phyloP scores from a whole-genome alignment of 2,113 vertebrate species.

The Epinephelus cyanopodus region DNA sequence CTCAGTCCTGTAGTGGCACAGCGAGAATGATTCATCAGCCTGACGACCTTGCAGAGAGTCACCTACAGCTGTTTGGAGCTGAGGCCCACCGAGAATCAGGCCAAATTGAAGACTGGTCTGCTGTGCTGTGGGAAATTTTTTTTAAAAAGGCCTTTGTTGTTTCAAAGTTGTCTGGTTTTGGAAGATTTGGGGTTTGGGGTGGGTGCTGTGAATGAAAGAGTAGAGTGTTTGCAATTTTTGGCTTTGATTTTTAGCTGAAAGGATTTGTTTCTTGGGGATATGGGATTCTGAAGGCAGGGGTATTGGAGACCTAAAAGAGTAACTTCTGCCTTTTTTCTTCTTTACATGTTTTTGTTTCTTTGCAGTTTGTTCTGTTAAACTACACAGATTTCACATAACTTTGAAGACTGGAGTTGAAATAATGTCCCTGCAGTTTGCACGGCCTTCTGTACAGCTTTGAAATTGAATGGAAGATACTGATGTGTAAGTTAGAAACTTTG shows the following conservation, averaged over 20 bases:
- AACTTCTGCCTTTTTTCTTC: background rate
- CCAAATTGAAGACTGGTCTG: slow-evolving; percentile 21
- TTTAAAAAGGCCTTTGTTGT: slow-evolving; percentile 11
- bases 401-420: background rate
- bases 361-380: slow-evolving; percentile 1
- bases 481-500: background rate
- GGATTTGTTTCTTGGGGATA: background rate
- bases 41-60: slow-evolving; percentile 75
- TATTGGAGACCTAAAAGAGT: background rate
- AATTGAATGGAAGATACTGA: background rate
- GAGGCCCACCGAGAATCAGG: slow-evolving; percentile 16
- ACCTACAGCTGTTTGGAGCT: slow-evolving; percentile 41
- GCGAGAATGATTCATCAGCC: slow-evolving; percentile 67
- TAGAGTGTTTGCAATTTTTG: background rate
- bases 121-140: slow-evolving; percentile 1
- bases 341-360: background rate
- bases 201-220: background rate
- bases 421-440: background rate
- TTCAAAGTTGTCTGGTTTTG: slow-evolving; percentile 22
- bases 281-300: background rate
- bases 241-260: slow-evolving; percentile 6
- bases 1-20: slow-evolving; percentile 48
- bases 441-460: background rate
- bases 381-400: background rate
- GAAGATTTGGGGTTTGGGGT: background rate